Evolutionary conservation across 2,797 vertebrate species (phyloP).

Genomic region (Dallia pectoralis): DNA sequence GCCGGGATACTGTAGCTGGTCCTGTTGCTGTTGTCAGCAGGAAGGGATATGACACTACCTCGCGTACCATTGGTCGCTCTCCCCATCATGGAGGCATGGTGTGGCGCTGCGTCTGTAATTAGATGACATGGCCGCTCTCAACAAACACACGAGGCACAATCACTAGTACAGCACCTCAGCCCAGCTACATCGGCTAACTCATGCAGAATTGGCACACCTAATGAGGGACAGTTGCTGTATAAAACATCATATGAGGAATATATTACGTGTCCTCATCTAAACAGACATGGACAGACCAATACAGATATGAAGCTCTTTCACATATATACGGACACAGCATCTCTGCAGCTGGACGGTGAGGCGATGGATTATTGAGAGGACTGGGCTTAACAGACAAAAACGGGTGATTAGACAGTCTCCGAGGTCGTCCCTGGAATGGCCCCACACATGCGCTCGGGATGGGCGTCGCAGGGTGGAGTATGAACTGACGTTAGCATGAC

Average conservation of each 20-base stretch:
- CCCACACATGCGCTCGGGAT: conserved; percentile 41
- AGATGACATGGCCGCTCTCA: conserved; percentile 63
- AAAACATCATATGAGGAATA: conserved; percentile 9
- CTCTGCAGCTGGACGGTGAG: conserved; percentile 8
- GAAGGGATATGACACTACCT: conserved; percentile 64
- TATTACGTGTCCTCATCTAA: conserved; percentile 9
- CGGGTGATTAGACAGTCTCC: neutral
- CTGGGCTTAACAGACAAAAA: no score
- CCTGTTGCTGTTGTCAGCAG: conserved; percentile 66
- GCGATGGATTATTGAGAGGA: neutral
- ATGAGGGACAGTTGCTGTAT: neutral
- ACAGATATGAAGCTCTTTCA: neutral
- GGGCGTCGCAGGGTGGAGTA: neutral
- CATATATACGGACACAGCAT: conserved; percentile 20
- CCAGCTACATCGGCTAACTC: neutral
- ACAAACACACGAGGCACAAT: conserved; percentile 38
- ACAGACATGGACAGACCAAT: neutral
- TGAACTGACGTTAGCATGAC: neutral
- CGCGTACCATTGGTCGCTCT: conserved; percentile 68
- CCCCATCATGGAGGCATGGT: conserved; percentile 66
- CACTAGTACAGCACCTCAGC: neutral
- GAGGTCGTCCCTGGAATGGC: conserved; percentile 9
- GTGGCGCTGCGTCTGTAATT: conserved; percentile 70
- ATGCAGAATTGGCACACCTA: neutral
- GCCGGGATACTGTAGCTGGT: conserved; percentile 71